Conservation (phyloP, 2,113 vertebrate genomes). For the Platycercus adscitus region DNA sequence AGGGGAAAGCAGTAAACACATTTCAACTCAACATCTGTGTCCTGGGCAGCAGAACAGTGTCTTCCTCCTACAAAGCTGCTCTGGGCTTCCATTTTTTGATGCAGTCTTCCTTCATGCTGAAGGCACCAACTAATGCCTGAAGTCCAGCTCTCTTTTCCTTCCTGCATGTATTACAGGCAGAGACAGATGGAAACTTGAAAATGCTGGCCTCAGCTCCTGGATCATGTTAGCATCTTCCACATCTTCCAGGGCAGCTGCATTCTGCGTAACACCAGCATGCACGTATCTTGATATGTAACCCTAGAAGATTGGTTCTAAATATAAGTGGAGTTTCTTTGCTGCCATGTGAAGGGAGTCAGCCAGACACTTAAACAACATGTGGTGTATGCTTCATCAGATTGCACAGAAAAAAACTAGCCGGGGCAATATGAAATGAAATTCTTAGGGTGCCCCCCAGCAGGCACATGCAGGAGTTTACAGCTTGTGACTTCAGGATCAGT, state of each 20-base stretch:
- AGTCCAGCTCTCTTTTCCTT: constrained; percentile 15
- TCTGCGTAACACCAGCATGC: constrained; percentile 78
- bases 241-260: constrained; percentile 75
- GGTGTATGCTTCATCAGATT: background rate
- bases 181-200: constrained; percentile 80
- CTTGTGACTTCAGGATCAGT: background rate
- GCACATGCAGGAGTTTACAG: background rate
- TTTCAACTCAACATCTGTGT: background rate
- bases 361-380: background rate
- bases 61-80: background rate
- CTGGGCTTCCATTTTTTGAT: background rate
- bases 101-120: background rate
- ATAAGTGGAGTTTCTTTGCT: constrained; percentile 69
- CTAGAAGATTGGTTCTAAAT: constrained; percentile 82
- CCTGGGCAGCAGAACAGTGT: background rate
- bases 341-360: background rate
- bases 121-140: background rate
- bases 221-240: constrained; percentile 71
- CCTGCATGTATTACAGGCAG: constrained; percentile 74
- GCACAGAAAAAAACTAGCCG: background rate
- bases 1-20: accelerated
- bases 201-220: constrained; percentile 77
- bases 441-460: background rate
- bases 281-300: constrained; percentile 85
- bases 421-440: background rate